A percentile compares a stretch with the other conserved stretches of the same genome.
Conservation (phyloP, 2,797 vertebrate genomes). For the Melanogrammus aeglefinus region DNA sequence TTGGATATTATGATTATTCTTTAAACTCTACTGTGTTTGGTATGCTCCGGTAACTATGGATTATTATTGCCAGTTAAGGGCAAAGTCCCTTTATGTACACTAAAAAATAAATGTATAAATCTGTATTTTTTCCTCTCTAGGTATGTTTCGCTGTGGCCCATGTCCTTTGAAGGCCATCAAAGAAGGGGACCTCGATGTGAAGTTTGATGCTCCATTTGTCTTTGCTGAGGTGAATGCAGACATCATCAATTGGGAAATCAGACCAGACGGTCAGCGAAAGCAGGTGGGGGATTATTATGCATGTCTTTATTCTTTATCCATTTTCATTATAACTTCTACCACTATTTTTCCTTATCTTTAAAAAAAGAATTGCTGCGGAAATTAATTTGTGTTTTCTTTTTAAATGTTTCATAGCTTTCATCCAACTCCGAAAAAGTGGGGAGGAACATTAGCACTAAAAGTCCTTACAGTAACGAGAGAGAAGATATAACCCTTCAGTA, state of each 20-base stretch:
- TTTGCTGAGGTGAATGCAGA: constrained; percentile 82
- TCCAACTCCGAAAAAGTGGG: constrained; percentile 69
- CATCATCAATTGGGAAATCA: constrained; percentile 64
- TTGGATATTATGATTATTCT: neutral
- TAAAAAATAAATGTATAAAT: neutral
- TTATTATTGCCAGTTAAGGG: neutral
- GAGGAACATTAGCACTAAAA: constrained; percentile 88
- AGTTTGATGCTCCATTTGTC: constrained; percentile 75
- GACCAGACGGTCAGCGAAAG: constrained; percentile 36
- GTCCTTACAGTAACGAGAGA: constrained; percentile 77
- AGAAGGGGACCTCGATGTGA: constrained; percentile 71
- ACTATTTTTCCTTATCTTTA: neutral
- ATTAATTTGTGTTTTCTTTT: no score
- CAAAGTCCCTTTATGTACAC: neutral
- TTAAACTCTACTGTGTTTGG: neutral
- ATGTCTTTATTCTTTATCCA: neutral
- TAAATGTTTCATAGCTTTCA: constrained; percentile 31
- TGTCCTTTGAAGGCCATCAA: constrained; percentile 76
- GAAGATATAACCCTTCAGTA: constrained; percentile 86
- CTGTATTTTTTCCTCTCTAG: constrained; percentile 37
- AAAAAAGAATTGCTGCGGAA: no score
- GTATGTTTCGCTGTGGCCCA: constrained; percentile 75
- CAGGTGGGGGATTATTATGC: constrained; percentile 34
- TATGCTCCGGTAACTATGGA: neutral
- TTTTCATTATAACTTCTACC: neutral